Base-by-base conservation (phyloP, 2,113 vertebrate genomes). In the Fulica atra region DNA sequence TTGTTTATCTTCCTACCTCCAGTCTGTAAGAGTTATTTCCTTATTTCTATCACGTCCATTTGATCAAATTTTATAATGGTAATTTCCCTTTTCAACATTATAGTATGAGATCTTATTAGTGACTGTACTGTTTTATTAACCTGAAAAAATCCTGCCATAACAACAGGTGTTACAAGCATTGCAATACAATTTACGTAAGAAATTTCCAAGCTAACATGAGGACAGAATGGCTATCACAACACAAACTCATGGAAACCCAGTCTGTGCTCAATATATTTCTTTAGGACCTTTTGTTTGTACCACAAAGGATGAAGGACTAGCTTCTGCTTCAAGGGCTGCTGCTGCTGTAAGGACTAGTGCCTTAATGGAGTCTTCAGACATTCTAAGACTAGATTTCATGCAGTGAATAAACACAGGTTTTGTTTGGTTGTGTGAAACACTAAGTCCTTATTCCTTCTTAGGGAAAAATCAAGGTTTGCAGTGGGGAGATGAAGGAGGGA, bases 61-160 rank as follows among this genome's bases (percentile, higher is more conserved):
- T 76, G 48, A 61, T 84, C 44, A 70, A 85, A 80, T 94, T 95
- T 76, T 89, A 79, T 56, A 60, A 69, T 14, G 36, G 16, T 61
- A 77, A 83, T 96, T 94, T 90, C 28, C 42, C 59, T 90, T 96
- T 88, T 24, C 72, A 74, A 10, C 23, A 25, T 56, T 81, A 64
- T 9, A 23, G 11, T 63, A 31, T 63, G 36, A 31, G 88, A 74
- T 31, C 36, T 85, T 86, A 51, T 70, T 85, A 72, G 53, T 54
- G 44, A 61, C 59, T 94, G 42, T 85, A 54, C 59, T 72, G 16
- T 69, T 89, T 94, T 86, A 64, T 85, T 84, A 91, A 81, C 64
- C 31, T 79, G 81, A 57, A 90, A 92, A 83, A 88, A 87, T 89
- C 79, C 84, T 96, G 44, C 73, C 40, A 38, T 91, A 89, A 59